phyloP scores from a whole-genome alignment of 2,113 vertebrate species.

The Nannospalax galili region DNA sequence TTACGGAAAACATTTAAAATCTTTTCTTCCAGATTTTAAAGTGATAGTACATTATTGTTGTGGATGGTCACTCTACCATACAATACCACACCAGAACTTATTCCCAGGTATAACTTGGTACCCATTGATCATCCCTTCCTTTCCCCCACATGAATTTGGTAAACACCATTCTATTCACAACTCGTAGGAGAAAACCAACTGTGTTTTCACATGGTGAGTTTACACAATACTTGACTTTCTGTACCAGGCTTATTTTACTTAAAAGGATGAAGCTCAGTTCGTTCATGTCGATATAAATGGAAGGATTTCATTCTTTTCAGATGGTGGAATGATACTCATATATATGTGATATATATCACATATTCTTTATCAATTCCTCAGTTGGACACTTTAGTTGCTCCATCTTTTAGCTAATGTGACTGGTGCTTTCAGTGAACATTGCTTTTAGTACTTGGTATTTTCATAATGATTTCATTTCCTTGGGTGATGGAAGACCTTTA shows the following conservation, averaged over 20 bases:
- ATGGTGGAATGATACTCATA: too few relatives aligned
- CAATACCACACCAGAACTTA: background rate
- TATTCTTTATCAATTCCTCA: background rate
- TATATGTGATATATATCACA: background rate
- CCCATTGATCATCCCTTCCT: background rate
- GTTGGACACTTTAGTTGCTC: background rate
- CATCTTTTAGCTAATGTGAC: background rate
- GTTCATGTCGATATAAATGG: too few relatives aligned
- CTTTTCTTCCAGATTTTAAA: background rate
- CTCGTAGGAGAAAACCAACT: background rate
- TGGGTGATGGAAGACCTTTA: background rate
- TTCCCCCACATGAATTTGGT: background rate
- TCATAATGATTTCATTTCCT: background rate
- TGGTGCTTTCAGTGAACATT: background rate
- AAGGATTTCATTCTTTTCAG: background rate
- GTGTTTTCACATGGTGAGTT: rapidly evolving
- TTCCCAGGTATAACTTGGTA: background rate
- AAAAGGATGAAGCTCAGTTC: background rate
- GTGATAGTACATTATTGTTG: background rate
- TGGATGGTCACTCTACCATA: rapidly evolving
- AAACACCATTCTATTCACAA: background rate
- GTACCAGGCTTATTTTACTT: background rate
- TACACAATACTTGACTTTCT: rapidly evolving
- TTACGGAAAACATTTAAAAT: background rate
- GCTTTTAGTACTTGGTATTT: too few relatives aligned